Percentiles rank a stretch among this genome's conserved stretches.
Evolutionary conservation across 2,113 vertebrate species (phyloP).

Genomic region (Leptobrachium leishanense): DNA sequence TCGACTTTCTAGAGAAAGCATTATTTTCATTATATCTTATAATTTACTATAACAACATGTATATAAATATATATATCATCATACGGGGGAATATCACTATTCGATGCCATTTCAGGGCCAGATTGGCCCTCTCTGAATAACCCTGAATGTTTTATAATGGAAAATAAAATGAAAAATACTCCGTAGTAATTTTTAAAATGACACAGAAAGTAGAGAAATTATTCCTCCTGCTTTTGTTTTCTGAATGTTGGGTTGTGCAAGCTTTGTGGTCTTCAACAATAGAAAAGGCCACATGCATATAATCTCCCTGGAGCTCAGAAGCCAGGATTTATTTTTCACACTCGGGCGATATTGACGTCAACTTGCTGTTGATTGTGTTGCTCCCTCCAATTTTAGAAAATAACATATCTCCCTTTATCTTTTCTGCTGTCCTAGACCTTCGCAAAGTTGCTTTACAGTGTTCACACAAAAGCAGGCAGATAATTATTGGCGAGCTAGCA

Average conservation of each 20-base stretch:
- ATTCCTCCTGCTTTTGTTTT: not conserved
- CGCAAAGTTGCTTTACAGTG: conserved; percentile 1
- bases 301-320: conserved; percentile 19
- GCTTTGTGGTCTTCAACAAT: not conserved
- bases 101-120: no score
- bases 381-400: conserved; percentile 17
- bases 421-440: conserved; percentile 10
- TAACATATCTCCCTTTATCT: conserved; percentile 14
- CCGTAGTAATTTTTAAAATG: not conserved
- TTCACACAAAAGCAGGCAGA: conserved; percentile 10
- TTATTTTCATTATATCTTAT: no score
- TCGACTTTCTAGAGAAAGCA: no score
- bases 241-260: not conserved
- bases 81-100: no score
- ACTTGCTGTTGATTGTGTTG: conserved; percentile 9
- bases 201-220: not conserved
- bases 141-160: no score
- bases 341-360: conserved; percentile 1
- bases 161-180: no score
- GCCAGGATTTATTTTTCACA: conserved; percentile 17
- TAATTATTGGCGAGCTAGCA: conserved; percentile 16
- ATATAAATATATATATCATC: no score
- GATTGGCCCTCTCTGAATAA: no score
- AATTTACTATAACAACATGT: no score
- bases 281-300: not conserved